Evolutionary conservation across 2,888 invertebrate genomes (phyloP).

Genomic region (Scrobipalpa atriplicella): DNA sequence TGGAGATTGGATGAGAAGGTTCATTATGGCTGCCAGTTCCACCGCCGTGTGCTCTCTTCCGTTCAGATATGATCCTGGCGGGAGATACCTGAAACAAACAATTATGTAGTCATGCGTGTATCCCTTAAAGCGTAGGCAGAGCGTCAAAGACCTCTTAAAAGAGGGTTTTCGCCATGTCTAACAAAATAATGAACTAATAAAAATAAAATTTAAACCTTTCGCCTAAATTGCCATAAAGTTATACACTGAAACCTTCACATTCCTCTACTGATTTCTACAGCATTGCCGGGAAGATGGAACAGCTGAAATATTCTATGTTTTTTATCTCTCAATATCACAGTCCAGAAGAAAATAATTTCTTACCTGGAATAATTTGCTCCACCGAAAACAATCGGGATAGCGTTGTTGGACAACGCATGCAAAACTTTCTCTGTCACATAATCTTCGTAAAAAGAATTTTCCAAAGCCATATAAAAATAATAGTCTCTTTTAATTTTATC

Average conservation of each 20-base stretch:
- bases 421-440: conserved; percentile 47
- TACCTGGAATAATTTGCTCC: conserved; percentile 76
- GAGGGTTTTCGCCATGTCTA: too few species aligned
- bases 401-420: conserved; percentile 70
- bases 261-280: not conserved
- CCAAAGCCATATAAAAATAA: conserved; percentile 47
- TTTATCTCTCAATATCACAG: too few species aligned
- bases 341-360: not conserved
- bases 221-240: too few species aligned
- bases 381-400: conserved; percentile 84
- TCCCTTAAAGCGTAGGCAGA: too few species aligned
- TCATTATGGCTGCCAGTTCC: not conserved
- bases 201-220: too few species aligned
- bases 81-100: too few species aligned
- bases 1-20: not conserved
- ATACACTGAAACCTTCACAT: too few species aligned
- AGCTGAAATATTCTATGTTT: not conserved
- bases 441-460: conserved; percentile 44
- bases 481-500: conserved; percentile 40
- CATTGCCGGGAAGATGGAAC: not conserved
- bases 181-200: too few species aligned
- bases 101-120: too few species aligned
- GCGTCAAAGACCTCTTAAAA: too few species aligned
- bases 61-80: too few species aligned
- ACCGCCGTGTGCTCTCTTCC: not conserved